Percentiles rank a stretch among this genome's conserved stretches.
Conservation (phyloP, 2,888 invertebrate genomes). For the Azorinus chamasolen region DNA sequence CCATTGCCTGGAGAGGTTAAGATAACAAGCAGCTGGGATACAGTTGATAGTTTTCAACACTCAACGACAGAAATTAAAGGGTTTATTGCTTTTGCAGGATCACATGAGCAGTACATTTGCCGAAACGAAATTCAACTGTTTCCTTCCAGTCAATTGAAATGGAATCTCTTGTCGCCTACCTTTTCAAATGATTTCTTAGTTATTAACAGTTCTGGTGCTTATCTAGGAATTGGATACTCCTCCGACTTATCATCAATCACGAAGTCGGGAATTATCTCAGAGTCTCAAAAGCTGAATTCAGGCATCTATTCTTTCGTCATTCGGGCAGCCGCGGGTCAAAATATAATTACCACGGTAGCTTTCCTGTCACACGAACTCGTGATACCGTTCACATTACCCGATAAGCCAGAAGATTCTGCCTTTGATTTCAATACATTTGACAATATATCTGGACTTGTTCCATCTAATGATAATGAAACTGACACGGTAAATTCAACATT, state of each 20-base stretch:
- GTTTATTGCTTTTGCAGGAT: constrained; percentile 52
- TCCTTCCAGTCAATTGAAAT: constrained; percentile 7
- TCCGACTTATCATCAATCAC: constrained; percentile 39
- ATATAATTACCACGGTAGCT: constrained; percentile 42
- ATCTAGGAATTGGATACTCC: constrained; percentile 53
- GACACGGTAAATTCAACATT: constrained; percentile 23
- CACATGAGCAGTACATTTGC: constrained; percentile 43
- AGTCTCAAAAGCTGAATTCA: constrained; percentile 12
- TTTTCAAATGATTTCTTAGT: constrained; percentile 36
- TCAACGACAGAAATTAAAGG: constrained; percentile 44
- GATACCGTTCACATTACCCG: constrained; percentile 33
- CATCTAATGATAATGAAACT: constrained; percentile 19
- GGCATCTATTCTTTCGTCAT: constrained; percentile 46
- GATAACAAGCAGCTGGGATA: constrained; percentile 56
- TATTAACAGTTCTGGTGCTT: constrained; percentile 44
- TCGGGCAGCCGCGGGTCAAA: constrained; percentile 25
- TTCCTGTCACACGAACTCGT: constrained; percentile 27
- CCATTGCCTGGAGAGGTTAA: constrained; percentile 64
- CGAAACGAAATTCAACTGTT: constrained; percentile 35
- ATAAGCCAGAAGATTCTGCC: constrained; percentile 43
- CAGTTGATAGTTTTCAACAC: constrained; percentile 47
- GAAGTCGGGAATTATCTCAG: constrained; percentile 40
- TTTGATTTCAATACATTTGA: constrained; percentile 44
- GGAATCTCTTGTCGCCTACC: constrained; percentile 6
- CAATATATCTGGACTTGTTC: constrained; percentile 47